phyloP scores from a whole-genome alignment of 2,797 vertebrate species.

The Microctenopoma stevenorrisi region DNA sequence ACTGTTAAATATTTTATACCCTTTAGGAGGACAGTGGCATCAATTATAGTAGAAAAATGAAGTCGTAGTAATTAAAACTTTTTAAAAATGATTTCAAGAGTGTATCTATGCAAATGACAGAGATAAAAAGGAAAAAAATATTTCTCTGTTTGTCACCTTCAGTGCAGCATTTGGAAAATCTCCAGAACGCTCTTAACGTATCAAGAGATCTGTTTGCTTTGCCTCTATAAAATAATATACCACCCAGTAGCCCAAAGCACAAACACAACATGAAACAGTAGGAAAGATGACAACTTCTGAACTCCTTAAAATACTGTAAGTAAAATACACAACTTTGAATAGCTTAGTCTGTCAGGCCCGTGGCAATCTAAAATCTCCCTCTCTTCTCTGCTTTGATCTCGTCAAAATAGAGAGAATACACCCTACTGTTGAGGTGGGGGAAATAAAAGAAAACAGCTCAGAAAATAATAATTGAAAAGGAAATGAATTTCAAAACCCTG shows the following conservation, averaged over 20 bases:
- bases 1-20: not conserved
- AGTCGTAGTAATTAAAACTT: not conserved
- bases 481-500: slow-evolving; percentile 79
- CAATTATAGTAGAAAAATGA: not conserved
- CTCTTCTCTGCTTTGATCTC: slow-evolving; percentile 51
- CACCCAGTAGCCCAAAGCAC: not conserved
- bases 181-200: slow-evolving; percentile 16
- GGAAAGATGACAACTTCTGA: slow-evolving; percentile 12
- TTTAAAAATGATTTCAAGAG: too few species aligned
- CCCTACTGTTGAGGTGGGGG: slow-evolving; percentile 48
- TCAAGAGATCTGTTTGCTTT: slow-evolving; percentile 6
- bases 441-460: slow-evolving; percentile 72
- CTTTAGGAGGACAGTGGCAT: not conserved
- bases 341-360: slow-evolving; percentile 30
- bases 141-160: slow-evolving; percentile 2
- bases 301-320: slow-evolving; percentile 22
- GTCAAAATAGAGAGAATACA: slow-evolving; percentile 53
- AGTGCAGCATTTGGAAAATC: slow-evolving; percentile 18
- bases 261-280: slow-evolving; percentile 5
- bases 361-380: slow-evolving; percentile 46
- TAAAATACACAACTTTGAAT: slow-evolving; percentile 29
- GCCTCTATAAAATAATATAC: not conserved
- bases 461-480: slow-evolving; percentile 75
- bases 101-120: not conserved
- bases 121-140: not conserved